These are phyloP conservation scores for Temnothorax nylanderi DNA, from an alignment of 1,140 invertebrate genomes.

Conservation along the genomic window DNA sequence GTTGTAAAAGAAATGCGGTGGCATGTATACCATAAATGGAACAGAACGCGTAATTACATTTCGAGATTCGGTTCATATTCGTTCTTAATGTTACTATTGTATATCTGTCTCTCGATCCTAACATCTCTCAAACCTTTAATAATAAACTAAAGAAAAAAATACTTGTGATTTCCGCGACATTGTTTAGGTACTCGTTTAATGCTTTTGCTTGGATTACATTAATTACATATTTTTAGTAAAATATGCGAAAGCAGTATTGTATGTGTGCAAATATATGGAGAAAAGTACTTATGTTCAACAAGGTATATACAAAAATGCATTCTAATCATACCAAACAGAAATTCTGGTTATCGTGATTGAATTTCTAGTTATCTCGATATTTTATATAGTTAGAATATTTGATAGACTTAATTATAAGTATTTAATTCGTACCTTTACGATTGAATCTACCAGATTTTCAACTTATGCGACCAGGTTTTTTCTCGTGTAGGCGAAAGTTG, in stretches of 20 bases:
- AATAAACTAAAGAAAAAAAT: background rate
- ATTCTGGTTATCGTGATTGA: background rate
- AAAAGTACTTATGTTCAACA: background rate
- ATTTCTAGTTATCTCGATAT: background rate
- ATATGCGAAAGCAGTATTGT: slow-evolving; percentile 40
- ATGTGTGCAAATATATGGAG: slow-evolving; percentile 33
- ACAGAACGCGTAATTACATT: background rate
- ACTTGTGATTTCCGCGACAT: background rate
- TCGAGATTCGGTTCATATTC: background rate
- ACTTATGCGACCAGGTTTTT: background rate
- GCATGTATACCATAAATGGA: background rate
- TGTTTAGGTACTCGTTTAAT: background rate
- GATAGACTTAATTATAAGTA: background rate
- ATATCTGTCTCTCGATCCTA: background rate
- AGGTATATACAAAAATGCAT: background rate
- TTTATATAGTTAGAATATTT: background rate
- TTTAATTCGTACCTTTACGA: background rate
- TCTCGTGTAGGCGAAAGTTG: slow-evolving; percentile 35
- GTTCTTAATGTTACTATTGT: too few species aligned
- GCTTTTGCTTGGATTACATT: background rate
- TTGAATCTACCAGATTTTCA: background rate
- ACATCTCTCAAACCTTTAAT: background rate
- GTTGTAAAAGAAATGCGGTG: slow-evolving; percentile 22
- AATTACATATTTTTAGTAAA: background rate
- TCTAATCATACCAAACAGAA: background rate